Conservation (phyloP, 2,113 vertebrate species). For the Melanerpes formicivorus region DNA sequence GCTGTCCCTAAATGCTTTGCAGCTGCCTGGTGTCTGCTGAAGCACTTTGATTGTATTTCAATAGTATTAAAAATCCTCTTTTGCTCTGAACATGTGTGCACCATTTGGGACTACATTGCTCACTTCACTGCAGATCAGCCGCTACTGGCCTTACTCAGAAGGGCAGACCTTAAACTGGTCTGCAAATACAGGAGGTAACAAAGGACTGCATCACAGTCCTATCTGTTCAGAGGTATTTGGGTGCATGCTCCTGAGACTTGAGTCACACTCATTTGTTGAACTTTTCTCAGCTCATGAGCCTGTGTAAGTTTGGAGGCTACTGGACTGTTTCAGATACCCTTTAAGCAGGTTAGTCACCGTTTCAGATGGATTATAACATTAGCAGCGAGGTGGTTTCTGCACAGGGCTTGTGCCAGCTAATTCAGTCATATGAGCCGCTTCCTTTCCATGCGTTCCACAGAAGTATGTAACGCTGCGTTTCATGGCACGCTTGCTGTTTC, state of each 20-base stretch:
- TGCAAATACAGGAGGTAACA: constrained; percentile 12
- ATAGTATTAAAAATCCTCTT: constrained; percentile 32
- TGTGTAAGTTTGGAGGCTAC: background rate
- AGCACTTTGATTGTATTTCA: constrained; percentile 42
- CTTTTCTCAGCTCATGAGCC: background rate
- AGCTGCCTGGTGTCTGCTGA: constrained; percentile 40
- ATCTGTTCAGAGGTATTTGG: background rate
- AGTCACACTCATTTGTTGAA: constrained; percentile 25
- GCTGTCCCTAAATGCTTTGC: constrained; percentile 60
- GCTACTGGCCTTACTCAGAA: constrained; percentile 49
- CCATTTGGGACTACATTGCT: constrained; percentile 37
- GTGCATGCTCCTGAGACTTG: background rate
- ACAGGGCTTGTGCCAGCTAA: constrained; percentile 2
- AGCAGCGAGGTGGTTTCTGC: constrained; percentile 23
- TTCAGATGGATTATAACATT: constrained; percentile 1
- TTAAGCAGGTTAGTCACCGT: constrained; percentile 23
- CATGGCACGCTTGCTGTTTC: constrained; percentile 11
- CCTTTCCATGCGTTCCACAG: background rate
- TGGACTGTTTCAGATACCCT: background rate
- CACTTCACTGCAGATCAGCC: background rate
- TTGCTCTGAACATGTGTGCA: constrained; percentile 32
- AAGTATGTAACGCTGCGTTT: background rate
- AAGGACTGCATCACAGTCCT: background rate
- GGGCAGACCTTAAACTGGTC: constrained; percentile 10
- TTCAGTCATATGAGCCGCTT: constrained; percentile 19